Conservation (phyloP, 2,113 vertebrate genomes). For the Picathartes gymnocephalus region DNA sequence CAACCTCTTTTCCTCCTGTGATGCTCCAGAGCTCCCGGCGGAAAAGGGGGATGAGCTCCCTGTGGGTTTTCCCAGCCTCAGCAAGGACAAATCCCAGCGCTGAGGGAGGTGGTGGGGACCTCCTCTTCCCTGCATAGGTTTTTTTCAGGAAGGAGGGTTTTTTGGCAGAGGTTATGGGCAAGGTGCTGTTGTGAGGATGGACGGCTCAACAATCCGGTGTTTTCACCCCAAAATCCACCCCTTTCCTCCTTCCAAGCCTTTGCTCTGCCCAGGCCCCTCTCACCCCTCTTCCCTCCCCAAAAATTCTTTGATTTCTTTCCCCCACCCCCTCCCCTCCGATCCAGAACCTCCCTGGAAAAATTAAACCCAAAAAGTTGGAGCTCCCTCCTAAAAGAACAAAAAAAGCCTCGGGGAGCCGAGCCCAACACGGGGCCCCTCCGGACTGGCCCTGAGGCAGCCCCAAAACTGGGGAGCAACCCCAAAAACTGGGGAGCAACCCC, state of each 20-base stretch:
- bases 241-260: not conserved
- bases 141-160: constrained; percentile 9
- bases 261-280: not conserved
- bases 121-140: constrained; percentile 1
- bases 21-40: fast-evolving
- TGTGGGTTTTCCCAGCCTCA: not conserved
- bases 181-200: constrained; percentile 39
- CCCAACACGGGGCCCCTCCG: fast-evolving
- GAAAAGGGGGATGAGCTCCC: not conserved
- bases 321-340: not conserved
- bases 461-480: not conserved
- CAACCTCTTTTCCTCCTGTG: not conserved
- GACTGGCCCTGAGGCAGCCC: not conserved
- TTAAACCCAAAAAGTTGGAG: not conserved
- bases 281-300: not conserved
- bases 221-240: not conserved
- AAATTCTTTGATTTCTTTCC: not conserved
- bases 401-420: not conserved
- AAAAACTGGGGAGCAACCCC: fast-evolving
- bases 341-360: not conserved
- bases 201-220: not conserved
- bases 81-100: fast-evolving
- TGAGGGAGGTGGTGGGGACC: not conserved
- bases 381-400: constrained; percentile 7
- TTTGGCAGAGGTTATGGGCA: not conserved